A percentile compares a stretch with the other conserved stretches of the same genome.
Evolutionary conservation across 2,888 invertebrate genomes (phyloP).

Genomic region (Agrotis puta): DNA sequence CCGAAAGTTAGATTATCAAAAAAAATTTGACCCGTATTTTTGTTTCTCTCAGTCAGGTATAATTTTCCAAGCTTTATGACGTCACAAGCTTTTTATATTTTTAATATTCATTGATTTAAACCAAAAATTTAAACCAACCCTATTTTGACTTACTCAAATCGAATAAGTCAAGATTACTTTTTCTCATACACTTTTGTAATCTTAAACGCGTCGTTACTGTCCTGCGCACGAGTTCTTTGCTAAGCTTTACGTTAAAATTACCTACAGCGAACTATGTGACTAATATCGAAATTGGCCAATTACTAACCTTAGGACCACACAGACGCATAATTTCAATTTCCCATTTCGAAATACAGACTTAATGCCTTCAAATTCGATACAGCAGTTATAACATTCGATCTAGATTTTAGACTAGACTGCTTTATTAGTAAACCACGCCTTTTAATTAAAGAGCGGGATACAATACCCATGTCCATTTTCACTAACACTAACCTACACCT

Average conservation of each 20-base stretch:
- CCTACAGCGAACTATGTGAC: neutral
- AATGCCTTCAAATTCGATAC: conserved; percentile 46
- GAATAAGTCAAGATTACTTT: neutral
- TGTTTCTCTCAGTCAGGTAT: too few species aligned
- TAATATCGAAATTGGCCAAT: neutral
- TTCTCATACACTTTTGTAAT: neutral
- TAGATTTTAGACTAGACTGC: conserved; percentile 30
- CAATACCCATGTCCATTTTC: conserved; percentile 9
- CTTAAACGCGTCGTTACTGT: neutral
- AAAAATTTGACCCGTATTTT: too few species aligned
- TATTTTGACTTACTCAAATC: too few species aligned
- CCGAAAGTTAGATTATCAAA: too few species aligned
- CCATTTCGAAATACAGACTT: conserved; percentile 23
- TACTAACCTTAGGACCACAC: conserved; percentile 24
- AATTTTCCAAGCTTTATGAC: too few species aligned
- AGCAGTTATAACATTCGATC: conserved; percentile 32
- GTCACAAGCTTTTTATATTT: too few species aligned
- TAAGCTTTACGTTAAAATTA: neutral
- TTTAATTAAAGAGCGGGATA: conserved; percentile 54
- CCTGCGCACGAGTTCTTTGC: neutral
- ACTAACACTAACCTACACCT: neutral
- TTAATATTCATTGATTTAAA: too few species aligned
- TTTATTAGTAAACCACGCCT: conserved; percentile 38
- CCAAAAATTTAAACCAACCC: too few species aligned
- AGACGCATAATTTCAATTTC: neutral